Conservation (phyloP, 1,140 invertebrate genomes). For the Polyergus mexicanus region DNA sequence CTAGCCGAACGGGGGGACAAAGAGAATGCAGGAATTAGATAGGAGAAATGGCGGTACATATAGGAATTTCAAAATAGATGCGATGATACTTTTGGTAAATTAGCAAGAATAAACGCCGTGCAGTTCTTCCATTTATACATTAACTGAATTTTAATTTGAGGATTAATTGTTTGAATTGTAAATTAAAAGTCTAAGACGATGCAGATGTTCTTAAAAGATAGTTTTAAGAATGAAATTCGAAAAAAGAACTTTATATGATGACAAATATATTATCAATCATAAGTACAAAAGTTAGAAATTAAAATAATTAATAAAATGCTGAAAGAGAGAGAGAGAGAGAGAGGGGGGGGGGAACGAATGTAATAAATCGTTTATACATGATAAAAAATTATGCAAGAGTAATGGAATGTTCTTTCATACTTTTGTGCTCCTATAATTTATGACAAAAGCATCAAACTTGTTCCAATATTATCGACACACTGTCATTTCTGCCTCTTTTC, state of each 20-base stretch:
- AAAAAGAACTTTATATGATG: not conserved
- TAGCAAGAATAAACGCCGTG: not conserved
- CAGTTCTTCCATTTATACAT: not conserved
- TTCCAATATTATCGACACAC: slow-evolving; percentile 11
- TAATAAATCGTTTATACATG: slow-evolving; percentile 24
- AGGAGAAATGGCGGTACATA: not conserved
- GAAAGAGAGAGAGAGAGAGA: no score
- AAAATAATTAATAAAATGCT: not conserved
- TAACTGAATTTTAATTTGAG: not conserved
- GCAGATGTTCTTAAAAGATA: not conserved
- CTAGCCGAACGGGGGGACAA: slow-evolving; percentile 7
- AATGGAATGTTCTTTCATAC: not conserved
- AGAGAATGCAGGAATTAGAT: slow-evolving; percentile 52
- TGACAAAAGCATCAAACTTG: not conserved
- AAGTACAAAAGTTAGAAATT: slow-evolving; percentile 1
- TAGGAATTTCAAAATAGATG: slow-evolving; percentile 36
- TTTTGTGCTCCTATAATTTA: slow-evolving; percentile 2
- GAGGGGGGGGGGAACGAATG: no score
- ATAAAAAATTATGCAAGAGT: not conserved
- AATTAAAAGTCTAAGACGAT: not conserved
- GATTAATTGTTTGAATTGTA: not conserved
- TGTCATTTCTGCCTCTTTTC: not conserved
- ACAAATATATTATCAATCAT: not conserved
- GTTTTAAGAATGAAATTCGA: not conserved
- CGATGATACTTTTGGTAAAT: slow-evolving; percentile 24